These are phyloP conservation scores for Microctonus aethiopoides DNA, from an alignment of 2,888 invertebrate genomes.

Conservation along the genomic window DNA sequence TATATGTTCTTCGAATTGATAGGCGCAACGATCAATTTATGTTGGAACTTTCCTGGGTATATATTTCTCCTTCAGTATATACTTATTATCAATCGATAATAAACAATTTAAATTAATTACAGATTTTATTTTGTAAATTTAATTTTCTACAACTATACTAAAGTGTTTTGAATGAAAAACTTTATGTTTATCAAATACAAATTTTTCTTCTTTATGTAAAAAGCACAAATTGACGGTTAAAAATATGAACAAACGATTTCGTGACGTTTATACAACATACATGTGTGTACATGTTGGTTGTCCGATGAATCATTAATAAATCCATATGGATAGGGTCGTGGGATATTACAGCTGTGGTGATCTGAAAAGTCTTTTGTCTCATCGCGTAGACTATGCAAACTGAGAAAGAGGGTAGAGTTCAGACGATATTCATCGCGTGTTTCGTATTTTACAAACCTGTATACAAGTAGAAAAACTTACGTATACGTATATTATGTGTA, in stretches of 20 bases:
- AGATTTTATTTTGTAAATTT: no score
- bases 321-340: conserved; percentile 58
- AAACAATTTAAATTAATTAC: no score
- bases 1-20: not conserved
- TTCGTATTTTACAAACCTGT: conserved; percentile 47
- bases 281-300: conserved; percentile 46
- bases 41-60: not conserved
- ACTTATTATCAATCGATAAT: no score
- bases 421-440: conserved; percentile 37
- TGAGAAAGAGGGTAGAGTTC: not conserved
- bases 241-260: conserved; percentile 40
- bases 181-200: not conserved
- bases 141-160: no score
- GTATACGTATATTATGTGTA: conserved; percentile 46
- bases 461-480: conserved; percentile 50
- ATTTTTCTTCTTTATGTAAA: not conserved
- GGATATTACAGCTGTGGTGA: conserved; percentile 61
- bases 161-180: no score
- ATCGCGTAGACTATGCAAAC: not conserved
- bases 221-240: not conserved
- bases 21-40: not conserved
- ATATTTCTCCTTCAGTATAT: no score
- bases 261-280: conserved; percentile 48
- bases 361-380: conserved; percentile 41
- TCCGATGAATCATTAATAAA: conserved; percentile 63